Base-by-base conservation (phyloP, 2,797 vertebrate genomes). In the Eulemur coronatus region DNA sequence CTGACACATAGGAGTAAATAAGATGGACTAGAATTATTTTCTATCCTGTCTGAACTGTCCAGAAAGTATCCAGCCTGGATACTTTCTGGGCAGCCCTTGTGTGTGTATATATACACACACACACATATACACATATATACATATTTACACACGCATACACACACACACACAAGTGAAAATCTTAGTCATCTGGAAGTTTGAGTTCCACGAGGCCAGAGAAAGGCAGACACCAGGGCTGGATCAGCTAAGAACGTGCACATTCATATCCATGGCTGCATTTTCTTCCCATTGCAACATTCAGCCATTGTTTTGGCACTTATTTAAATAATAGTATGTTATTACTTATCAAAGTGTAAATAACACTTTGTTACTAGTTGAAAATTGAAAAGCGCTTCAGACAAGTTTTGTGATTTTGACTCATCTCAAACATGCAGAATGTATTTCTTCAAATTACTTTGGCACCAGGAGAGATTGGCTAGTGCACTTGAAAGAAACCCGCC, bases 21-120 rank as follows among this genome's bases (percentile, higher is more conserved):
- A 63, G 76, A 93, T 50, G 43, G 26, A 61, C 33, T 46, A 81
- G 72, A 88, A 92, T 91, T 63, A 92, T 91, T 69, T 95, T 96
- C 85, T 93, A n/a, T 90, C 24, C 22, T 67, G 26, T 86, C 61
- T 81, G 79, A 91, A 92, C 24, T 28, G 57, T 59, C 57, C 57
- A 26, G 26, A 59, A 59, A 28, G 26, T 59, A 59, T 59, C 26
- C 26, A 59, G 26, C 57, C 57, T 59, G 57, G 26, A 59, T 28
- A 59, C 26, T 59, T 59, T 59, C 57, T 59, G 57, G 26, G 28
- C 26, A 59, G 57, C 10, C 11, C 24, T 59, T 26, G 57, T 59
- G 55, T 57, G 22, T 24, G 48, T 14, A 61, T 14, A 61, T 6
- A 14, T 0, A 63, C 2, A 61, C 5, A 33, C 5, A 33, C 28